phyloP scores from a whole-genome alignment of 2,113 vertebrate genomes.

The Ceuthmochares aereus region DNA sequence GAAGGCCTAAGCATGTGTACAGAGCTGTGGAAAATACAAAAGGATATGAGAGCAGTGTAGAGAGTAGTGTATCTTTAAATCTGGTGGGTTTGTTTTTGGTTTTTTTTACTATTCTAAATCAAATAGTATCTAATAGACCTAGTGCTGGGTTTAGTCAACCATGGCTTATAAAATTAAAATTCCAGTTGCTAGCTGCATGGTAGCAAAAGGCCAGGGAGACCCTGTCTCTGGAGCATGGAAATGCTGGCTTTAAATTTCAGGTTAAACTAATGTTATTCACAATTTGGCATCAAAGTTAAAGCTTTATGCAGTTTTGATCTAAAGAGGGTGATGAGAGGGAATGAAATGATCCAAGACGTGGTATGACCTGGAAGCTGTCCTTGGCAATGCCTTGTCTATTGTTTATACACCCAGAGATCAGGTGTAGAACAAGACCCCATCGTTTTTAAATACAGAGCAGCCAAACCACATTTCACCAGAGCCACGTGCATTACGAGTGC shows the following conservation, averaged over 20 bases:
- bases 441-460: not conserved
- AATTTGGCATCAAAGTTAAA: conserved; percentile 62
- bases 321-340: conserved; percentile 38
- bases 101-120: conserved; percentile 65
- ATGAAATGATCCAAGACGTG: conserved; percentile 16
- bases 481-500: not conserved
- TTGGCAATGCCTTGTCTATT: not conserved
- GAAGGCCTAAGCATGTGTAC: not conserved
- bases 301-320: conserved; percentile 51
- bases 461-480: not conserved
- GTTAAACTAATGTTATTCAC: conserved; percentile 76
- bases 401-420: conserved; percentile 12
- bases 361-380: conserved; percentile 37
- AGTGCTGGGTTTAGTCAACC: conserved; percentile 77
- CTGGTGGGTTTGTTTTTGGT: no score
- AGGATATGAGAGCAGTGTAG: not conserved
- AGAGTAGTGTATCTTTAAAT: conserved; percentile 62
- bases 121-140: conserved; percentile 75
- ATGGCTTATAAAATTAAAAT: conserved; percentile 76
- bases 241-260: conserved; percentile 72
- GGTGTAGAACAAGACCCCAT: not conserved
- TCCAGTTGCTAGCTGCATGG: conserved; percentile 72
- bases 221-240: conserved; percentile 50
- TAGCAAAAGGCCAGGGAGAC: conserved; percentile 67
- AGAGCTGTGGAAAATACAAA: conserved; percentile 2